Evolutionary conservation across 2,888 invertebrate genomes (phyloP).

Genomic region (Melieria picta): DNA sequence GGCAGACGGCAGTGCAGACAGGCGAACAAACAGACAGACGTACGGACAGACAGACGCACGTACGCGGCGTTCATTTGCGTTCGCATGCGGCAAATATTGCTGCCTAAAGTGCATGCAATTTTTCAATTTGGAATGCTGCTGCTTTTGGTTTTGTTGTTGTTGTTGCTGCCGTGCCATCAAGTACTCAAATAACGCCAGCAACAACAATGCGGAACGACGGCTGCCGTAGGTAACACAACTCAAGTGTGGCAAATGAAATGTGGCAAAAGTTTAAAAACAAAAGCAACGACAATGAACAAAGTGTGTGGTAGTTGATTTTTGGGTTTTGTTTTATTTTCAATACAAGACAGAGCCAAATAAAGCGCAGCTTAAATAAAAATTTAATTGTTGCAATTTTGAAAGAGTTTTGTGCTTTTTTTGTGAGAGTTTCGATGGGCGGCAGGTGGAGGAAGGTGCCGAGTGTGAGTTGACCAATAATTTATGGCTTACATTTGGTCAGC

Average conservation of each 20-base stretch:
- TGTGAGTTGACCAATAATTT: slow-evolving; percentile 61
- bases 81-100: slow-evolving; percentile 33
- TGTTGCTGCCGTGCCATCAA: slow-evolving; percentile 2
- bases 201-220: neutral
- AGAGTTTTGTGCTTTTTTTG: slow-evolving; percentile 7
- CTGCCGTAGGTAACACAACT: neutral
- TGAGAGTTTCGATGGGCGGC: slow-evolving; percentile 10
- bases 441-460: neutral
- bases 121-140: slow-evolving; percentile 53
- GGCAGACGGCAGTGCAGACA: neutral
- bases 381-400: slow-evolving; percentile 32
- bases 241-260: slow-evolving; percentile 35
- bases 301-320: neutral
- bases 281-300: slow-evolving; percentile 9
- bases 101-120: slow-evolving; percentile 65
- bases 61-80: slow-evolving; percentile 20
- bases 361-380: slow-evolving; percentile 29
- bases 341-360: slow-evolving; percentile 41
- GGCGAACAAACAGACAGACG: neutral
- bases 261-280: slow-evolving; percentile 34
- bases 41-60: neutral
- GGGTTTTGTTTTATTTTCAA: neutral
- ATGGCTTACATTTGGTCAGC: slow-evolving; percentile 63
- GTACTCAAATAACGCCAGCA: neutral
- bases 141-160: neutral